These are phyloP conservation scores for Neoscelio sp. DNA, from an alignment of 2,888 invertebrate genomes.

Conservation along the genomic window DNA sequence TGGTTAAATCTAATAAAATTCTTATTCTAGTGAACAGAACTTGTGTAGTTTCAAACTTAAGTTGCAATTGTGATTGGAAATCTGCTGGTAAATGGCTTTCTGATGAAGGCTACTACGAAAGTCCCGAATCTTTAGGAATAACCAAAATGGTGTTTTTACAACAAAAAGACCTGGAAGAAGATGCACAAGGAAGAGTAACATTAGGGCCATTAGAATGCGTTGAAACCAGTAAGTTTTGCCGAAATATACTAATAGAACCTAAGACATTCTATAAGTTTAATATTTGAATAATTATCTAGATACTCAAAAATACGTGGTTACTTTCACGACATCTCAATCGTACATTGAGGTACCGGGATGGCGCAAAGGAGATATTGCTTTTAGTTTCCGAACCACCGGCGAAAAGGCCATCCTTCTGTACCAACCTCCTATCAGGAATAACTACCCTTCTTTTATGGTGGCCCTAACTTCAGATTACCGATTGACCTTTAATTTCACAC, in stretches of 20 bases:
- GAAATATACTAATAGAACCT: too few relatives aligned
- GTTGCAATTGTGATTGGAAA: constrained; percentile 94
- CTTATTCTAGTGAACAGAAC: constrained; percentile 87
- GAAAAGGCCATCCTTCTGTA: constrained; percentile 95
- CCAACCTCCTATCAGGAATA: constrained; percentile 94
- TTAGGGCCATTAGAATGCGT: constrained; percentile 96
- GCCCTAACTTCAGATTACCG: constrained; percentile 93
- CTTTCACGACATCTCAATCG: constrained; percentile 96
- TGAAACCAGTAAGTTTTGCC: constrained; percentile 91
- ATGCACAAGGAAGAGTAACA: constrained; percentile 94
- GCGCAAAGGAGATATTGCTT: constrained; percentile 96
- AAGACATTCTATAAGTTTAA: too few relatives aligned
- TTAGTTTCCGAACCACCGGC: constrained; percentile 96
- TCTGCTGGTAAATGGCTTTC: constrained; percentile 94
- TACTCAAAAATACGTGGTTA: constrained; percentile 96
- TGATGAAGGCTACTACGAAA: constrained; percentile 93
- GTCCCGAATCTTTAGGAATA: constrained; percentile 92
- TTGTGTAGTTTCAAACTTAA: constrained; percentile 91
- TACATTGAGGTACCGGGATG: constrained; percentile 97
- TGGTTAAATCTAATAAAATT: constrained; percentile 8
- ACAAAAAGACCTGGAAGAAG: constrained; percentile 91
- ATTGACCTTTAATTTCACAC: constrained; percentile 94
- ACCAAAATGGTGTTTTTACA: constrained; percentile 96
- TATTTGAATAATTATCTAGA: constrained; percentile 84
- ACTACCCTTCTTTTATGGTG: constrained; percentile 96